Base-by-base conservation (phyloP, 2,888 invertebrate species). In the Stenotaenia linearis region DNA sequence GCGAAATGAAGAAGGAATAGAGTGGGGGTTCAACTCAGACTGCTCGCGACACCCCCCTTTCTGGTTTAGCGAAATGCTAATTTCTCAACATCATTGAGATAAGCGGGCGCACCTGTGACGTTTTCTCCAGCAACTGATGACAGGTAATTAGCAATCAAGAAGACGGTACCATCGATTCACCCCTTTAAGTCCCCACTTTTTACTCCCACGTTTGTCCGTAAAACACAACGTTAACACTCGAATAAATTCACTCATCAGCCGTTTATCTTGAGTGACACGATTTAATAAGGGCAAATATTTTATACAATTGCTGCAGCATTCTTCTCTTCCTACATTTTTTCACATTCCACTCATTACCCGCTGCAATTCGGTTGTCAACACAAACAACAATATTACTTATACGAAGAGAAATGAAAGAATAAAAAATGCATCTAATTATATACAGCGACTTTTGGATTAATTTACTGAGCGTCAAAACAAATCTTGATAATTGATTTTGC, bases 121-220 rank as follows among this genome's bases (percentile, higher is more conserved):
- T 28, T 23, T 28, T 10, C 12, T n/a, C 69, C 12, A 12, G 25
- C 69, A 10, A 25, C 69, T 69, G 28, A 69, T 28, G 28, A 28
- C 69, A 69, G 28, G 69, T 69, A 69, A 69, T 69, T 69, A 69
- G 69, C 69, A 69, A 69, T 69, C 69, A 69, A 28, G 69, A 69
- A 28, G 25, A 25, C 28, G n/a, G 25, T 69, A 10, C 21, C 23
- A 10, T 23, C 25, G 69, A 23, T 25, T 69, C 25, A 69, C 1
- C 28, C 23, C n/a, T 69, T 69, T 56, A 23, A 9, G 21, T 23
- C 23, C 10, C 9, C 7, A 21, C 18, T 23, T 56, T 18, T n/a
- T 28, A 25, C 69, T 25, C 69, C 3, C 18, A 18, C 18, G 9
- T 40, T 40, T 50, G 18, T n/a, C 15, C 5, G 7, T 18, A 3